Conservation (phyloP, 2,888 invertebrate species). For the Thysanoteuthis rhombus region DNA sequence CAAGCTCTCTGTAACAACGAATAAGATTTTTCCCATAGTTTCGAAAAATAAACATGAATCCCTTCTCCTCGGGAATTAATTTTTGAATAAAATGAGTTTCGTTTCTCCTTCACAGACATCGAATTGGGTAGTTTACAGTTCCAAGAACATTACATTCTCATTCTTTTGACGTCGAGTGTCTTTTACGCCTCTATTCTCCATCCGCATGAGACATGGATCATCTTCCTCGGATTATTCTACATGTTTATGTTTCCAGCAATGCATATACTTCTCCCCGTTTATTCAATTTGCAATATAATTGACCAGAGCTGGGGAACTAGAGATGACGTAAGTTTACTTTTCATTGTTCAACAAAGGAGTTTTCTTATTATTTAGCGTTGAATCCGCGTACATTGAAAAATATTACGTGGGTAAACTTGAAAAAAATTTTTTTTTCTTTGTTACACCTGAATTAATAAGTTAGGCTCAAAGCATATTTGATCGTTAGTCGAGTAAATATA, state of each 20-base stretch:
- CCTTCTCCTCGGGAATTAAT: no score
- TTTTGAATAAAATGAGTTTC: background rate
- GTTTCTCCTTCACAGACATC: slow-evolving; percentile 40
- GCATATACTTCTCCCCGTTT: slow-evolving; percentile 53
- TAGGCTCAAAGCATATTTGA: no score
- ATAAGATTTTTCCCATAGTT: no score
- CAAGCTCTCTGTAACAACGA: no score
- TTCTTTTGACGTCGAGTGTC: slow-evolving; percentile 49
- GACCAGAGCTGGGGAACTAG: slow-evolving; percentile 57
- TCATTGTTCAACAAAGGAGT: background rate
- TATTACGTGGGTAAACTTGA: no score
- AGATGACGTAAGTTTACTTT: slow-evolving; percentile 43
- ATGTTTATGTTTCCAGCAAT: slow-evolving; percentile 55
- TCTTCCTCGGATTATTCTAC: slow-evolving; percentile 49
- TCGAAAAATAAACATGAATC: no score
- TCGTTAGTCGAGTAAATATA: no score
- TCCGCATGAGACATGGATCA: slow-evolving; percentile 46
- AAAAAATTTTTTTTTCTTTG: no score
- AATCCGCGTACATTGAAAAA: no score
- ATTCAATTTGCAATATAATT: slow-evolving; percentile 53
- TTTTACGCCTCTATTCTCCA: slow-evolving; percentile 49
- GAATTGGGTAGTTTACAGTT: slow-evolving; percentile 42
- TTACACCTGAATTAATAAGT: no score
- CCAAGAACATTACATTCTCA: slow-evolving; percentile 51
- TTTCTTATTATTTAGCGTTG: no score